Evolutionary conservation across 30 jellyfish, hydroid and myxozoan genomes (phyloP), one percentile per base, ranked within the genome.

Genomic region (Catostylus mosaicus): DNA sequence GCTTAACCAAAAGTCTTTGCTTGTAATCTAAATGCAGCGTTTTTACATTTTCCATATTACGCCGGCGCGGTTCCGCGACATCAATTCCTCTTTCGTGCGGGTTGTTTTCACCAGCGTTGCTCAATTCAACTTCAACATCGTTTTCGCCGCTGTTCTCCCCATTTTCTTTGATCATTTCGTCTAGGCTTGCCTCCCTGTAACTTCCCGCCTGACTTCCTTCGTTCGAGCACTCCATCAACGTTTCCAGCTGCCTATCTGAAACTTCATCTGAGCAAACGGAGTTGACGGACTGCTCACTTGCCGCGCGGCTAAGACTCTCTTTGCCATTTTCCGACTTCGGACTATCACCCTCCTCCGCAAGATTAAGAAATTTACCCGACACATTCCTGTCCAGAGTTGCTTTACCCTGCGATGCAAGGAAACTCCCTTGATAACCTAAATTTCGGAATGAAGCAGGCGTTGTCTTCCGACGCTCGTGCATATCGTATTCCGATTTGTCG

Each of bases 221-320:
- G 47, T 56, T 50, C n/a, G 91, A 30, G 24, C 82, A 37, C 35
- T 81, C 91, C 50, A 81, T 51, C 78, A 81, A 29, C 46, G 91
- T 69, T 48, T 70, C 91, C 6, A 81, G 84, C 61, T 67, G 91
- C 35, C 78, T 68, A 24, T 81, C 91, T 1, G 81, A 81, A 3
- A 65, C 79, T 59, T 81, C 91, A 35, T 81, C 91, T 16, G 91
- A 81, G 67, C 91, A 81, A 40, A 81, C 20, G n/a, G 91, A 81
- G 37, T 66, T 81, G n/a, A 81, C 91, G 1, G 91, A 81, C 59
- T 81, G 84, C 43, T 81, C 91, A 27, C 91, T 81, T 33, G 72
- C 85, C 1, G 91, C 73, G 38, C 91, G 57, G 3, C 54, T 47
- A 29, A 80, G 50, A 32, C 30, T 30, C 46, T 32, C 78, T 64